Evolutionary conservation across 2,797 vertebrate species (phyloP).

Genomic region (Poecilia wingei): DNA sequence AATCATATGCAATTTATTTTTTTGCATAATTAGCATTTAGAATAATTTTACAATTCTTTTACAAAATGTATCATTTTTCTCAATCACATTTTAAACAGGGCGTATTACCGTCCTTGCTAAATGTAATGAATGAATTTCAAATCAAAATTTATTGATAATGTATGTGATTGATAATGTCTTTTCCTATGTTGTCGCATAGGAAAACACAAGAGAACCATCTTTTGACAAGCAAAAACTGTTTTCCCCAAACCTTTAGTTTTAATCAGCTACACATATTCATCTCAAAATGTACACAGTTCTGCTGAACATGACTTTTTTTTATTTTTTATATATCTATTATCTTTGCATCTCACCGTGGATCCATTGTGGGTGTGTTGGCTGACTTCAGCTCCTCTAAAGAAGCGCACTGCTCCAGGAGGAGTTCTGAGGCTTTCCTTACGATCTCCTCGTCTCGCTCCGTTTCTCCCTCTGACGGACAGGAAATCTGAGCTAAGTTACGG

Average conservation of each 20-base stretch:
- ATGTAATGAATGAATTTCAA: neutral
- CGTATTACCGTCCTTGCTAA: neutral
- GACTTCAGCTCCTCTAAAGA: conserved; percentile 90
- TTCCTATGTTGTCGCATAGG: neutral
- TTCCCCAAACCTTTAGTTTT: neutral
- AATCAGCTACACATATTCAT: neutral
- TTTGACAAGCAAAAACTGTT: neutral
- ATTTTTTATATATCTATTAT: neutral
- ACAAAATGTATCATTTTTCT: neutral
- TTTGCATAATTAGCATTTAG: neutral
- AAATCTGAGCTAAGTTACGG: conserved; percentile 86
- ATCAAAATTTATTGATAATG: neutral
- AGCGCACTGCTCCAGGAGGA: conserved; percentile 89
- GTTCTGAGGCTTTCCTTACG: conserved; percentile 65
- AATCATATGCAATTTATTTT: neutral
- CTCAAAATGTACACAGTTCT: neutral
- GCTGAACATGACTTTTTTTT: neutral
- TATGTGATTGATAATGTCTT: neutral
- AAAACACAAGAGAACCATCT: neutral
- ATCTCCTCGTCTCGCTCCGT: conserved; percentile 53
- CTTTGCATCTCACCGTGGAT: conserved; percentile 85
- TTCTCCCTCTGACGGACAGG: conserved; percentile 64
- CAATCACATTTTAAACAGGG: neutral
- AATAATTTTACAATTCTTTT: neutral
- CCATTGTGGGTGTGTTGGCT: conserved; percentile 90